Conservation (phyloP, 2,113 vertebrate species). For the Trochalopteron elliotii region DNA sequence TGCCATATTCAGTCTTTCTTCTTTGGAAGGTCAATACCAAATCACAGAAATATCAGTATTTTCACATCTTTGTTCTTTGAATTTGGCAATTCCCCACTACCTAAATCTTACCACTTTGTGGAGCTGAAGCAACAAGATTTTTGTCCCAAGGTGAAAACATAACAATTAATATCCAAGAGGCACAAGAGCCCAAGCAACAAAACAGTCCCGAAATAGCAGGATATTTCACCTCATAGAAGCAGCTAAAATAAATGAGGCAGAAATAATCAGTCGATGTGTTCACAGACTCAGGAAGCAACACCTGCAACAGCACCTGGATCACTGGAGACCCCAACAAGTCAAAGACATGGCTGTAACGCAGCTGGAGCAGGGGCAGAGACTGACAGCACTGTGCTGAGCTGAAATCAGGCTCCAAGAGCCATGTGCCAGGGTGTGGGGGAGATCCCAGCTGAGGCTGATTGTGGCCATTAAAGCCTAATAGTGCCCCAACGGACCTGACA, state of each 20-base stretch:
- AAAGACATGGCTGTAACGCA: rapidly evolving
- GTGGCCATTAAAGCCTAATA: background rate
- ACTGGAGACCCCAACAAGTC: background rate
- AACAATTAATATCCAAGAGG: background rate
- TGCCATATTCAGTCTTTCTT: background rate
- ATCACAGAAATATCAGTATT: background rate
- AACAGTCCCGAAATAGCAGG: background rate
- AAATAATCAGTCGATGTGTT: rapidly evolving
- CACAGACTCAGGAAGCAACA: background rate
- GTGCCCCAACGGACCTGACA: background rate
- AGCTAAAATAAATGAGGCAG: background rate
- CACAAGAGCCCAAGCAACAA: background rate
- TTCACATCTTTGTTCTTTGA: background rate
- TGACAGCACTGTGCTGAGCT: background rate
- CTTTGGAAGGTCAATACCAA: background rate
- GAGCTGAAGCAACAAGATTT: background rate
- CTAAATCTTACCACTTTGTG: background rate
- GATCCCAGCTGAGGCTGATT: background rate
- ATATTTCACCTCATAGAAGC: background rate
- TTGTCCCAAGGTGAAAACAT: background rate
- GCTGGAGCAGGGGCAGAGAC: background rate
- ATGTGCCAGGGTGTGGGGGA: background rate
- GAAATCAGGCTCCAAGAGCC: background rate
- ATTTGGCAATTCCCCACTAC: background rate
- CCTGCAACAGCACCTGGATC: background rate